Base-by-base conservation (phyloP, 2,888 invertebrate species). In the Ophioninae sp. region DNA sequence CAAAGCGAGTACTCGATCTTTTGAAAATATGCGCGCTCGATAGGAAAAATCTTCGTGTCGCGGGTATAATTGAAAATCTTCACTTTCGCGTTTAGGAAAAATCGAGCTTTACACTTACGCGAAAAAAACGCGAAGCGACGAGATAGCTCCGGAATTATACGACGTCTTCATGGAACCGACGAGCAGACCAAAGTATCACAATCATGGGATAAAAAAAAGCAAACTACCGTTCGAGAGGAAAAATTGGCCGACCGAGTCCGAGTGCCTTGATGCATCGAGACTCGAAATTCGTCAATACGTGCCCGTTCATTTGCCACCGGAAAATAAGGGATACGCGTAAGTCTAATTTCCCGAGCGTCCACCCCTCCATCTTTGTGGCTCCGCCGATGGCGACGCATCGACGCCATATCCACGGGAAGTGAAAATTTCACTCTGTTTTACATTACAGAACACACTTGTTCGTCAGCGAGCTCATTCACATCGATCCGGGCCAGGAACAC, bases 301-400 rank as follows among this genome's bases (percentile, higher is more conserved):
- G 74, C 95, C 96, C 17, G 94, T 96, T 20, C 96, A 96, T 93
- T 92, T 97, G 88, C 95, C 96, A 0, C 96, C 96, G 78, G 96
- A 96, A 91, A 96, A 96, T 91, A 97, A 96, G 91, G 97, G 97
- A 79, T 95, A 95, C 91, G 94, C 95, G 96, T 96, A 93, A 94
- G 94, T 93, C 6, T 51, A 13, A 86, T 79, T 68, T 17, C 3
- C 17, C 39, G 22, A 37, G 17, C 51, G 37, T 67, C 13, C 13
- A 9, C 2, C 9, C 44, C 10, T 10, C 9, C 9, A 9, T 9
- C 17, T 10, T 51, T 13, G 17, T 17, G 17, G 30, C 30, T 17
- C 17, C 51, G 51, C 51, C 51, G 51, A 51, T 51, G 13, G 17
- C 51, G 51, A 51, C 51, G 13, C 51, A 6, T 17, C 2, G 2